Conservation (phyloP, 2,113 vertebrate species). For the Ramphastos sulfuratus region DNA sequence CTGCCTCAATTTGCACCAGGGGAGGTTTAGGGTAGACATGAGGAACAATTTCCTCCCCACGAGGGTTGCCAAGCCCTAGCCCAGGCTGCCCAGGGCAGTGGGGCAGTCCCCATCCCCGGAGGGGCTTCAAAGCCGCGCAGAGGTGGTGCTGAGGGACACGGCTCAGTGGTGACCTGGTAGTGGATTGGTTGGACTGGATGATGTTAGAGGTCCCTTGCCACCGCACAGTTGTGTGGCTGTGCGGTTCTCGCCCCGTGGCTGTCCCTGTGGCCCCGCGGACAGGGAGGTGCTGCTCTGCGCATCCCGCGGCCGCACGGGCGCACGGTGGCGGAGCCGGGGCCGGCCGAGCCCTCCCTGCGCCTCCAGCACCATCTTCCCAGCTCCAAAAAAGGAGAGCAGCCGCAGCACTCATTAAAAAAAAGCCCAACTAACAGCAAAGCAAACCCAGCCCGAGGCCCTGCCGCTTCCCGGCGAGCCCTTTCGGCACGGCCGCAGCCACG, state of each 20-base stretch:
- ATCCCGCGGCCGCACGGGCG: rapidly evolving
- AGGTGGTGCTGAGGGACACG: too few species aligned
- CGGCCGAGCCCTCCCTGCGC: rapidly evolving
- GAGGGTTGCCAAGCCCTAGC: too few species aligned
- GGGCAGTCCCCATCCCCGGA: too few species aligned
- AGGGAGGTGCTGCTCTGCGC: rapidly evolving
- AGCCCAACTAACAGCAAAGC: rapidly evolving
- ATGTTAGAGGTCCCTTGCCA: background rate
- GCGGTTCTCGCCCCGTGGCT: too few species aligned
- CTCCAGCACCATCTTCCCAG: background rate
- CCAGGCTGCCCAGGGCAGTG: too few species aligned
- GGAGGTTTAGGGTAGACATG: too few species aligned
- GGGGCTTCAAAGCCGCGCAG: too few species aligned
- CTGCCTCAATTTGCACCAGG: too few species aligned
- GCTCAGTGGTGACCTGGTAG: too few species aligned
- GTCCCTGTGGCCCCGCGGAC: rapidly evolving
- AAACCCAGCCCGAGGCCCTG: rapidly evolving
- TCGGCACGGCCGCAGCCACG: background rate
- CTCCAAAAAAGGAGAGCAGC: constrained; percentile 47
- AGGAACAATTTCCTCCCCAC: too few species aligned
- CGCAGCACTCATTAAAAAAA: background rate
- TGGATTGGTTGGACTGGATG: background rate
- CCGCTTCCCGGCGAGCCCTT: rapidly evolving
- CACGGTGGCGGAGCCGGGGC: rapidly evolving
- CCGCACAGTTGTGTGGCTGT: too few species aligned